Conservation (phyloP, 1,140 invertebrate species). For the Drosophila arawakana region DNA sequence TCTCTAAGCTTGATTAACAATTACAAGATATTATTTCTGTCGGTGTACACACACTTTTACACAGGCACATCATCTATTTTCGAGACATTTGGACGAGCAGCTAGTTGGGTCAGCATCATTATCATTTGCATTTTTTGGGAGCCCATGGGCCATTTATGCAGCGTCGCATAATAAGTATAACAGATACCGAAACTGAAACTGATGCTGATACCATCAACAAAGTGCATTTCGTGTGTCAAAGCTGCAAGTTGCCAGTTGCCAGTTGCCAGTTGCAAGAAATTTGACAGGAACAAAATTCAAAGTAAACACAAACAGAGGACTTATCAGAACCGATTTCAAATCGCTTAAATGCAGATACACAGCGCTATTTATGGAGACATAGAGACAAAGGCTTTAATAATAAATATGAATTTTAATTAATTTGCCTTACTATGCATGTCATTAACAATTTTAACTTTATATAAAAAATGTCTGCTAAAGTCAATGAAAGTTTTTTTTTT, state of each 20-base stretch:
- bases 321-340: neutral
- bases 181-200: constrained; percentile 5
- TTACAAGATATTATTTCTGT: too few species aligned
- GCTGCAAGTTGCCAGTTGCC: neutral
- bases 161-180: constrained; percentile 38
- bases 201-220: constrained; percentile 23
- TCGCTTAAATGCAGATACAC: too few species aligned
- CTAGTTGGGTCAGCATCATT: constrained; percentile 58
- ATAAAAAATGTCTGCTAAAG: too few species aligned
- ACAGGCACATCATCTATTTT: neutral
- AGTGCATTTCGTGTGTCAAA: constrained; percentile 36
- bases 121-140: constrained; percentile 75
- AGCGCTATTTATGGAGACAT: too few species aligned
- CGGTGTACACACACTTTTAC: neutral
- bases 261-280: constrained; percentile 12
- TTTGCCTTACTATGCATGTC: too few species aligned
- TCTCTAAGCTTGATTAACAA: too few species aligned
- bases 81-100: neutral
- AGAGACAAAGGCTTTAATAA: too few species aligned
- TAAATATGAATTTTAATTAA: too few species aligned
- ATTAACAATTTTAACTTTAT: too few species aligned
- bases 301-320: constrained; percentile 2
- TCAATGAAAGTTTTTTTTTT: too few species aligned
- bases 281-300: constrained; percentile 13
- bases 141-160: constrained; percentile 32